Evolutionary conservation across 2,113 vertebrate genomes (phyloP).

Genomic region (Tragelaphus buxtoni): DNA sequence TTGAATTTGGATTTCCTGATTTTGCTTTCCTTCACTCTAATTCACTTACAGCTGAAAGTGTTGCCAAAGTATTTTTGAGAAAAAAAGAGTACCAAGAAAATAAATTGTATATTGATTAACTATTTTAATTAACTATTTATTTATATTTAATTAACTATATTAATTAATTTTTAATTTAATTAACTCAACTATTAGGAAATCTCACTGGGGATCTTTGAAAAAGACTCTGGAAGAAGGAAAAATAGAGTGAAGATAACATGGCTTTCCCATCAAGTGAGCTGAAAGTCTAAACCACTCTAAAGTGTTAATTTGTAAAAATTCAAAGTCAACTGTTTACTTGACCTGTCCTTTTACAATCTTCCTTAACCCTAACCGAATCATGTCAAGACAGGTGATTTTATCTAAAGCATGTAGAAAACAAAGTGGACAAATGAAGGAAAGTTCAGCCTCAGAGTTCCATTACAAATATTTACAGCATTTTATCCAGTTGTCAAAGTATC

Average conservation of each 20-base stretch:
- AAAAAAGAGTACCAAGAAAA: not conserved
- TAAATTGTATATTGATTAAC: not conserved
- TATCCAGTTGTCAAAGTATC: not conserved
- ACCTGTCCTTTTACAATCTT: constrained; percentile 16
- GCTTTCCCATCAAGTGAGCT: not conserved
- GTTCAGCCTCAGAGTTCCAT: not conserved
- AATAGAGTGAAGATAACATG: not conserved
- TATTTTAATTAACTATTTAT: not conserved
- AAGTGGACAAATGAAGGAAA: not conserved
- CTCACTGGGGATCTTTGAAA: not conserved
- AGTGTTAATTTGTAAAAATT: constrained; percentile 26
- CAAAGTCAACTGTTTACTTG: constrained; percentile 33
- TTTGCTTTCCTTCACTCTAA: not conserved
- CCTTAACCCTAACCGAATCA: not conserved
- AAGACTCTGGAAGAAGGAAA: not conserved
- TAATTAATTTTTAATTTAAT: not conserved
- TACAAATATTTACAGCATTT: not conserved
- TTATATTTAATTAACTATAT: not conserved
- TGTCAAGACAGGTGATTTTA: constrained; percentile 23
- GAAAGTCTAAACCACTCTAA: not conserved
- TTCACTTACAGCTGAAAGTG: not conserved
- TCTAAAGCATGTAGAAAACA: constrained; percentile 19
- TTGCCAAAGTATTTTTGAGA: not conserved
- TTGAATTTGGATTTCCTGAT: not conserved
- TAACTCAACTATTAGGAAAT: not conserved